Evolutionary conservation across 2,113 vertebrate genomes (phyloP), one percentile per base, ranked within the genome.

Genomic region (Hyla sarda): DNA sequence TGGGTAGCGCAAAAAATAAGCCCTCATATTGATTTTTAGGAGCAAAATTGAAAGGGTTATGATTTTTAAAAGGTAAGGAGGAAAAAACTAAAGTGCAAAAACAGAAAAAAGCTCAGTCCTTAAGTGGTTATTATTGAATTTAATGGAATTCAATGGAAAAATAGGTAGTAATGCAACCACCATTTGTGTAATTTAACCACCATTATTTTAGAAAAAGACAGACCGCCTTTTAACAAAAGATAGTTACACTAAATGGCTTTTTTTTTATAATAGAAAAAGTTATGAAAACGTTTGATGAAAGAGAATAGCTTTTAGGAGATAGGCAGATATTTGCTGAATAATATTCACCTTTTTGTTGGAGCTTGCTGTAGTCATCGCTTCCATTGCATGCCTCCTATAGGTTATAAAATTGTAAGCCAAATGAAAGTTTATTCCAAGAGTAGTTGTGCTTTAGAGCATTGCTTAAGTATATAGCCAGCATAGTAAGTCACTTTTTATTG

Each of bases 371-470:
- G 37, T 65, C 16, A 28, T 34, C 45, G 32, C 71, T 60, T 83
- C 30, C 52, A 74, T 83, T 83, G 48, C 52, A 74, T n/a, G 41
- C 32, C 34, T 83, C 37, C 34, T 56, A 52, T 56, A 41, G 69
- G 52, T 69, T 25, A 41, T 83, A 73, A 72, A 83, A 73, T 50
- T 25, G 23, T 72, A 67, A 56, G 52, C 67, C 19, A 52, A 72
- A 72, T 41, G 3, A 56, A 73, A 74, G 47, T 83, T 74, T 74
- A 83, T 74, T 41, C 34, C 52, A 45, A 11, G 30, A 28, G 34
- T 74, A 74, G 69, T 83, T 83, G 82, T 60, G 9, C 69, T 83
- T 83, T 83, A 74, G 75, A 32, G 30, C 23, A 71, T 65, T 23
- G 14, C 84, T 78, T 85, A 79, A 30, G 30, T 67, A 23, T 71